These are phyloP conservation scores for Argentina silus DNA, from an alignment of 2,797 vertebrate genomes.

Conservation along the genomic window DNA sequence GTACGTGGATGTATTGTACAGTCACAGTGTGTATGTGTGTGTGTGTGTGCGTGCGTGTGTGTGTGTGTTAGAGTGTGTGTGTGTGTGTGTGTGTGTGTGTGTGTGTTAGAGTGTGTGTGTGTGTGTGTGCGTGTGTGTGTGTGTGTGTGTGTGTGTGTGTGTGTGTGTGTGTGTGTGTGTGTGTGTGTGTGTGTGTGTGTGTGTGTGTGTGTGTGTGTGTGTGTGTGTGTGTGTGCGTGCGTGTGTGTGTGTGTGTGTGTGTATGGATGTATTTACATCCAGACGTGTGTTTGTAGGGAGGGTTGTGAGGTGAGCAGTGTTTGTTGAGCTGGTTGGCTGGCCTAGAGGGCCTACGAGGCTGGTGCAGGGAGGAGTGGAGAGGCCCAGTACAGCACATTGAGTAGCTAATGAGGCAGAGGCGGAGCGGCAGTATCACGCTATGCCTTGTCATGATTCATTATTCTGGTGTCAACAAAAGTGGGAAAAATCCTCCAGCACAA, in stretches of 20 bases:
- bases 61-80: no score
- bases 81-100: conserved; percentile 9
- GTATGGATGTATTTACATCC: conserved; percentile 8
- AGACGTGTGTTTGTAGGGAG: neutral
- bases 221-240: conserved; percentile 13
- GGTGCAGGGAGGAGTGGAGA: neutral
- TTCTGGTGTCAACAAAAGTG: conserved; percentile 38
- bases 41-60: conserved; percentile 7
- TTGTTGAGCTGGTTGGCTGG: neutral
- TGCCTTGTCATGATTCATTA: conserved; percentile 49
- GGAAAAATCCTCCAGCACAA: neutral
- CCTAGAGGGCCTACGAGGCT: neutral
- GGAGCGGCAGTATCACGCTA: conserved; percentile 34
- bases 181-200: conserved; percentile 11
- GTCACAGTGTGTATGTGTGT: neutral
- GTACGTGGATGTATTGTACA: no score
- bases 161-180: conserved; percentile 2
- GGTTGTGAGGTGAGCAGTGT: conserved; percentile 1
- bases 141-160: conserved; percentile 4
- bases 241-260: conserved; percentile 1
- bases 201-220: conserved; percentile 8
- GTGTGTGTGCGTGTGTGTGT: conserved; percentile 6
- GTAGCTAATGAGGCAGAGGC: conserved; percentile 49
- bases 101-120: neutral
- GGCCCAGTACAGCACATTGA: conserved; percentile 39